Evolutionary conservation across 2,113 vertebrate species (phyloP).

Genomic region (Scatophagus argus): DNA sequence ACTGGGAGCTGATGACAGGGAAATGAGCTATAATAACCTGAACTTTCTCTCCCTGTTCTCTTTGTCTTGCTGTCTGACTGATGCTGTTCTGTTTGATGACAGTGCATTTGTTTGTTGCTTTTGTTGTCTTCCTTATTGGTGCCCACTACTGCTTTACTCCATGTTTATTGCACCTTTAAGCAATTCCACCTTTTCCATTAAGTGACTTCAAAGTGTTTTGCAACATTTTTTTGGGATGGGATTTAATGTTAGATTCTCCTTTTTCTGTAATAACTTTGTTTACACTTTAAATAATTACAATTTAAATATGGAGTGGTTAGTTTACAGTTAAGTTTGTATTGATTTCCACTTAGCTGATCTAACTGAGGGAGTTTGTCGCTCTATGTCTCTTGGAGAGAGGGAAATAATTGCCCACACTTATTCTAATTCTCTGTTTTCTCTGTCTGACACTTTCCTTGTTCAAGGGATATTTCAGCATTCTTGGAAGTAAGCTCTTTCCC

Average conservation of each 20-base stretch:
- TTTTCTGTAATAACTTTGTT: constrained; percentile 2
- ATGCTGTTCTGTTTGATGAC: constrained; percentile 4
- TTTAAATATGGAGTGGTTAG: constrained; percentile 3
- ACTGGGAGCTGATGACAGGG: too few relatives aligned
- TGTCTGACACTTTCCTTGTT: background rate
- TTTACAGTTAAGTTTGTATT: constrained; percentile 21
- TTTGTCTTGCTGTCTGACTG: background rate
- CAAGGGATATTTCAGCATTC: background rate
- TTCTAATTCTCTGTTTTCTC: background rate
- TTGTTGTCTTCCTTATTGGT: background rate
- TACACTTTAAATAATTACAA: background rate
- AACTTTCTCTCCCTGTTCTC: background rate
- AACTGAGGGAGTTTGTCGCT: background rate
- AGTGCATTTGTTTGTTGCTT: background rate
- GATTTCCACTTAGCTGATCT: constrained; percentile 24
- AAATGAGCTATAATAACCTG: too few relatives aligned
- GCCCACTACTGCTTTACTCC: background rate
- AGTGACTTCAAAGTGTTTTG: background rate
- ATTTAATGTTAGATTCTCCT: constrained; percentile 3
- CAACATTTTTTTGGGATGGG: background rate
- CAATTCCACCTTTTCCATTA: background rate
- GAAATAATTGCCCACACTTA: background rate
- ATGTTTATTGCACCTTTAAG: background rate
- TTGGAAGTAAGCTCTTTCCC: background rate
- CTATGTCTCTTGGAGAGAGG: background rate